Evolutionary conservation across 2,888 invertebrate genomes (phyloP).

Genomic region (Abrostola tripartita): DNA sequence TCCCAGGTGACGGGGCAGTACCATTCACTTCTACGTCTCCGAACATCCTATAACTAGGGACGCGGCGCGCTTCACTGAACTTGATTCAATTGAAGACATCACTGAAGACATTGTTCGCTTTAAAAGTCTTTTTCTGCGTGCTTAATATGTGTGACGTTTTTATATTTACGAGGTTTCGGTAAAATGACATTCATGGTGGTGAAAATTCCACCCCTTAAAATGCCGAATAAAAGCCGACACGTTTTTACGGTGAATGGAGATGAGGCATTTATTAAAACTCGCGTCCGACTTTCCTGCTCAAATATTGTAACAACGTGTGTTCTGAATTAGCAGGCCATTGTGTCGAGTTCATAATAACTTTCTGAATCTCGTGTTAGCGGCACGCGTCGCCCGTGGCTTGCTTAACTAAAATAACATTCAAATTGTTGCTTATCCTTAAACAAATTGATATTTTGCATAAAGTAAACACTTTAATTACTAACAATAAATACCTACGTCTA

Average conservation of each 20-base stretch:
- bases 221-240: slow-evolving; percentile 12
- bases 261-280: slow-evolving; percentile 50
- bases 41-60: slow-evolving; percentile 29
- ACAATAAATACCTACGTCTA: no score
- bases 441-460: slow-evolving; percentile 15
- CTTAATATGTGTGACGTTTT: slow-evolving; percentile 29
- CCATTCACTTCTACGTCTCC: slow-evolving; percentile 49
- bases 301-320: slow-evolving; percentile 66
- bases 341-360: slow-evolving; percentile 60
- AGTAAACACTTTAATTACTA: slow-evolving; percentile 9
- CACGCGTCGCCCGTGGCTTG: slow-evolving; percentile 18
- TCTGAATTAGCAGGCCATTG: slow-evolving; percentile 54
- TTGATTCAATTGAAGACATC: slow-evolving; percentile 54
- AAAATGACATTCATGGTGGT: slow-evolving; percentile 21
- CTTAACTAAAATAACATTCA: slow-evolving; percentile 30
- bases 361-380: slow-evolving; percentile 34
- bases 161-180: slow-evolving; percentile 20
- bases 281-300: slow-evolving; percentile 56
- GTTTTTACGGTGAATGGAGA: slow-evolving; percentile 32
- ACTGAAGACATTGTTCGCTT: slow-evolving; percentile 18
- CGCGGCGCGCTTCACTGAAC: slow-evolving; percentile 41
- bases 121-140: slow-evolving; percentile 31
- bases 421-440: slow-evolving; percentile 23
- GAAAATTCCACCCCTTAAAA: slow-evolving; percentile 24
- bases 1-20: slow-evolving; percentile 17